Conservation (phyloP, 2,888 invertebrate genomes). For the Epirrhoe alternata region DNA sequence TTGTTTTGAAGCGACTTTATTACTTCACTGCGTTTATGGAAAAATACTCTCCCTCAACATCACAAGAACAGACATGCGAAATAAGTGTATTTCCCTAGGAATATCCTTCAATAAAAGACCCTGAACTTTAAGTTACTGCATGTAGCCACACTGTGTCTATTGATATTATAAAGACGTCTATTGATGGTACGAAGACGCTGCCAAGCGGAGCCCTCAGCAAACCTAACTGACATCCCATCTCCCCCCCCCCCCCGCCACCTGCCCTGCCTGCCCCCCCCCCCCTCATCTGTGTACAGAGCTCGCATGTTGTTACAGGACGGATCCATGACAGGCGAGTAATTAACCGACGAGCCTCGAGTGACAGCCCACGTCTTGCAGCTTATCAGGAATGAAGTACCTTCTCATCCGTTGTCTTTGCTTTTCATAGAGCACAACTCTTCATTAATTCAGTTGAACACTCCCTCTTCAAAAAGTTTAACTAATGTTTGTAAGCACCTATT, state of each 20-base stretch:
- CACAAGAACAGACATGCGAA: too few relatives aligned
- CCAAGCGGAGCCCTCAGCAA: constrained; percentile 20
- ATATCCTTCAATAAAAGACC: too few relatives aligned
- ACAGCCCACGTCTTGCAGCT: not conserved
- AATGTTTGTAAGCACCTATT: too few relatives aligned
- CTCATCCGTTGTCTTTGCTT: not conserved
- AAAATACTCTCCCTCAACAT: too few relatives aligned
- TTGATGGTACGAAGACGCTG: constrained; percentile 5
- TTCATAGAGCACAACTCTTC: too few relatives aligned
- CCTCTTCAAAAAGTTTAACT: too few relatives aligned
- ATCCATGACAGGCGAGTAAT: constrained; percentile 10
- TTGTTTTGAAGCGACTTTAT: too few relatives aligned
- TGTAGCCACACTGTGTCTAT: not conserved
- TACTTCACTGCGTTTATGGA: too few relatives aligned
- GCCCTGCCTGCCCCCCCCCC: not conserved
- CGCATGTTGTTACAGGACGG: constrained; percentile 4
- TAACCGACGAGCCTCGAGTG: not conserved
- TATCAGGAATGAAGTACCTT: not conserved
- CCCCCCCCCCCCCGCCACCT: constrained; percentile 7
- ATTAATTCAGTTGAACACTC: too few relatives aligned
- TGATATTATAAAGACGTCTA: constrained; percentile 10
- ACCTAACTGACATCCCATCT: constrained; percentile 28
- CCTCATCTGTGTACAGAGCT: not conserved
- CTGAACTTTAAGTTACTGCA: not conserved
- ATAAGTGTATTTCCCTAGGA: too few relatives aligned